Evolutionary conservation across 2,888 invertebrate species (phyloP).

Genomic region (Dilophus febrilis): DNA sequence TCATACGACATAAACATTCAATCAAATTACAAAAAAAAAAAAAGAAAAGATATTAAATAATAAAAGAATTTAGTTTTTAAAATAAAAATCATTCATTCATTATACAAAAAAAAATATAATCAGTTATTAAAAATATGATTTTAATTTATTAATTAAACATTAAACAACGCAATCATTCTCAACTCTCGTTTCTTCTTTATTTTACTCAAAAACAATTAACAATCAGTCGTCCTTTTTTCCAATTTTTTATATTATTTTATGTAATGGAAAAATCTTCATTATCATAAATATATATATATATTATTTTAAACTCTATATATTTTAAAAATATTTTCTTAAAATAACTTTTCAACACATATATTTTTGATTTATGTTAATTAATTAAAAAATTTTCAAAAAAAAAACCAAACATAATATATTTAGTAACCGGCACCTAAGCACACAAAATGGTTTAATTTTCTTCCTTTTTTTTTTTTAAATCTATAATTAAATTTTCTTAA

Average conservation of each 20-base stretch:
- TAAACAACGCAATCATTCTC: too few species aligned
- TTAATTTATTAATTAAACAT: too few species aligned
- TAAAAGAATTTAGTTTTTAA: not conserved
- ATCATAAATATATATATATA: too few species aligned
- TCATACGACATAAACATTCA: not conserved
- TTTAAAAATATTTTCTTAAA: too few species aligned
- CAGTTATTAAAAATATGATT: too few species aligned
- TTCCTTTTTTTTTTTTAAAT: not conserved
- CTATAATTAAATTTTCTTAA: not conserved
- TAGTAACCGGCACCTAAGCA: slow-evolving; percentile 7
- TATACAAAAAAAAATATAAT: too few species aligned
- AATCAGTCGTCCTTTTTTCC: slow-evolving; percentile 12
- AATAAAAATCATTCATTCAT: not conserved
- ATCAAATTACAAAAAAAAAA: not conserved
- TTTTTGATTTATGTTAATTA: too few species aligned
- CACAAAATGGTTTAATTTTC: slow-evolving; percentile 2
- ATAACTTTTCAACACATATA: too few species aligned
- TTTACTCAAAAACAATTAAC: not conserved
- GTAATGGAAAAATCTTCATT: slow-evolving; percentile 6
- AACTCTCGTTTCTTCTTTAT: too few species aligned
- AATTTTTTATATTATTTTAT: slow-evolving; percentile 5
- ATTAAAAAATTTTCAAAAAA: too few species aligned
- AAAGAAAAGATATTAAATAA: not conserved
- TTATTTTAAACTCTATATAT: too few species aligned
- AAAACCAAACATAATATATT: slow-evolving; percentile 1